A percentile compares a stretch with the other conserved stretches of the same genome.
phyloP scores from a whole-genome alignment of 2,888 invertebrate species.

The Syrista parreyssii region DNA sequence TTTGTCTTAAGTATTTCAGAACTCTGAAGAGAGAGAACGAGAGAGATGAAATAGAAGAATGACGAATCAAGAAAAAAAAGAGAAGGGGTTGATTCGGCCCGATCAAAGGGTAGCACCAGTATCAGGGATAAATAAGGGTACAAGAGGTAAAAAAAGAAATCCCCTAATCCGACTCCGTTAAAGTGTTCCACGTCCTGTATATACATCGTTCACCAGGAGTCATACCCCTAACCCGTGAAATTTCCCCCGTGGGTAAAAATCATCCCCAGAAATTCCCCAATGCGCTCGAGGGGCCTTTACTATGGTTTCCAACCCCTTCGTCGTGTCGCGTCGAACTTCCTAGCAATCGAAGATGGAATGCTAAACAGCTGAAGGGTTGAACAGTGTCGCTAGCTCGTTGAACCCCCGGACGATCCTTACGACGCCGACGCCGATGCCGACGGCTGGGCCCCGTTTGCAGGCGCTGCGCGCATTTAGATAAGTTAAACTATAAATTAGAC shows the following conservation, averaged over 20 bases:
- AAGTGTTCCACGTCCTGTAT: neutral
- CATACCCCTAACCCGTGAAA: neutral
- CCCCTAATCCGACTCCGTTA: neutral
- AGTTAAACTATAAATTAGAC: conserved; percentile 66
- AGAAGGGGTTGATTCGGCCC: neutral
- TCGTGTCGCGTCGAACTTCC: conserved; percentile 34
- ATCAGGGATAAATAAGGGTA: neutral
- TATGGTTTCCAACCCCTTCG: neutral
- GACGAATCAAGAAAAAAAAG: neutral
- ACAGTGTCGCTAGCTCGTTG: conserved; percentile 33
- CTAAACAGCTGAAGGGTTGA: conserved; percentile 64
- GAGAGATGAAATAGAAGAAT: neutral
- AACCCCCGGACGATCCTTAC: conserved; percentile 29
- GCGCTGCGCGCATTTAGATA: conserved; percentile 63
- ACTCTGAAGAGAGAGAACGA: neutral
- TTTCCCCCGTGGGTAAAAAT: neutral
- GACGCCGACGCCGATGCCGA: conserved; percentile 38
- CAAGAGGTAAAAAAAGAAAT: neutral
- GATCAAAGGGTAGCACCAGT: neutral
- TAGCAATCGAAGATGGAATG: conserved; percentile 64
- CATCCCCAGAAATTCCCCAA: neutral
- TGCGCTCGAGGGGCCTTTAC: neutral
- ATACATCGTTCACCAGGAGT: neutral
- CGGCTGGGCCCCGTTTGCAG: conserved; percentile 41
- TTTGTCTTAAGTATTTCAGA: neutral